Percentiles rank a stretch among this genome's conserved stretches.
phyloP scores from a whole-genome alignment of 2,797 vertebrate genomes.

The Microtus obscurus region DNA sequence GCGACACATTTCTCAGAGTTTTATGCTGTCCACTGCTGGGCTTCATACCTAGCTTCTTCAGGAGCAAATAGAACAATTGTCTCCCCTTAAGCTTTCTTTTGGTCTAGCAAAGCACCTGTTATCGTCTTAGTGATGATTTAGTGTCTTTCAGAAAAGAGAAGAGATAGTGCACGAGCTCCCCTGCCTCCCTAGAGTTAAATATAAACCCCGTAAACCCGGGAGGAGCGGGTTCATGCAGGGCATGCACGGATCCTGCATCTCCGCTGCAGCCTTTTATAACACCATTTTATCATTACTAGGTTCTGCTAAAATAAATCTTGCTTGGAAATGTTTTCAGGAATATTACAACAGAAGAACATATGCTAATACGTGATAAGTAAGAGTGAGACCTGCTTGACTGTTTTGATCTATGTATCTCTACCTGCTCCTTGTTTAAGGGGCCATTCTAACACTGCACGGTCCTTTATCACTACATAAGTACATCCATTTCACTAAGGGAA shows the following conservation, averaged over 20 bases:
- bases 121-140: conserved; percentile 58
- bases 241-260: conserved; percentile 9
- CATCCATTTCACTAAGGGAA: neutral
- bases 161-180: conserved; percentile 48
- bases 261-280: conserved; percentile 21
- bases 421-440: neutral
- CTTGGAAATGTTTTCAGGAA: conserved; percentile 52
- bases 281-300: conserved; percentile 21
- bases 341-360: conserved; percentile 25
- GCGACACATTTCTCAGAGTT: conserved; percentile 30
- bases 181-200: conserved; percentile 44
- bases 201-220: conserved; percentile 58
- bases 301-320: conserved; percentile 35
- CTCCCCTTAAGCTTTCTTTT: conserved; percentile 48
- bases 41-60: conserved; percentile 43
- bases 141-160: conserved; percentile 58
- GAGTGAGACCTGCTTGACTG: neutral
- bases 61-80: conserved; percentile 46
- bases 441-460: conserved; percentile 4
- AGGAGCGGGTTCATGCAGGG: conserved; percentile 36
- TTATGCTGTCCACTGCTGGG: neutral
- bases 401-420: neutral
- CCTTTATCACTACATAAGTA: neutral
- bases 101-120: conserved; percentile 34
- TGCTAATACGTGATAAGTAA: neutral